Evolutionary conservation across 2,797 vertebrate genomes (phyloP).

Genomic region (Pseudochirops cupreus): DNA sequence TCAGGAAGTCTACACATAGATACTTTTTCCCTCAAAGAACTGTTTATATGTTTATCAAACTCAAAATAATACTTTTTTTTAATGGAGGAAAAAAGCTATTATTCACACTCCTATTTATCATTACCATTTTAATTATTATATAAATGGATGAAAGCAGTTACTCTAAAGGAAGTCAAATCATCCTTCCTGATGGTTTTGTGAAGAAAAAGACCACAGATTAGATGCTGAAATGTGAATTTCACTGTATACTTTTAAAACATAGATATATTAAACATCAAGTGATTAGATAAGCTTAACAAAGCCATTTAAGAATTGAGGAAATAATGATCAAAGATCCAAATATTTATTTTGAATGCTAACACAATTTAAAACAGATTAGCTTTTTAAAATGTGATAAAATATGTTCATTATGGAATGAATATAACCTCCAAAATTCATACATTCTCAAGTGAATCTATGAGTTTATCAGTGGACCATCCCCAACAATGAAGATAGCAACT

Average conservation of each 20-base stretch:
- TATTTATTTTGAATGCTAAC: slow-evolving; percentile 38
- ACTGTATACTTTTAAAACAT: not conserved
- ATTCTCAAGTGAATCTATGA: too few species aligned
- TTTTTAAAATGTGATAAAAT: slow-evolving; percentile 20
- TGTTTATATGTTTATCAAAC: too few species aligned
- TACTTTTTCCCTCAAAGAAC: not conserved
- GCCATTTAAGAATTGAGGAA: not conserved
- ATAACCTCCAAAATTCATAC: not conserved
- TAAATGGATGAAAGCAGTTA: not conserved
- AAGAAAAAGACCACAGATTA: slow-evolving; percentile 3
- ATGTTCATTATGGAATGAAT: not conserved
- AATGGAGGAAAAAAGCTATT: not conserved
- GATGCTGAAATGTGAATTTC: slow-evolving; percentile 2
- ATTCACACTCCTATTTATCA: not conserved
- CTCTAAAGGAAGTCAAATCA: not conserved
- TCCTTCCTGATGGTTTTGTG: not conserved
- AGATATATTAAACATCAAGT: slow-evolving; percentile 1
- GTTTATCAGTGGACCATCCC: not conserved
- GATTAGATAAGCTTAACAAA: not conserved
- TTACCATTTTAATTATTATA: not conserved
- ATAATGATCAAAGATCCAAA: not conserved
- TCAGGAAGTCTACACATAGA: not conserved
- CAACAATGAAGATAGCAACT: not conserved
- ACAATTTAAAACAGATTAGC: not conserved
- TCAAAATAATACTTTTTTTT: not conserved